phyloP scores from a whole-genome alignment of 1,140 invertebrate genomes.

The Caenorhabditis brenneri region DNA sequence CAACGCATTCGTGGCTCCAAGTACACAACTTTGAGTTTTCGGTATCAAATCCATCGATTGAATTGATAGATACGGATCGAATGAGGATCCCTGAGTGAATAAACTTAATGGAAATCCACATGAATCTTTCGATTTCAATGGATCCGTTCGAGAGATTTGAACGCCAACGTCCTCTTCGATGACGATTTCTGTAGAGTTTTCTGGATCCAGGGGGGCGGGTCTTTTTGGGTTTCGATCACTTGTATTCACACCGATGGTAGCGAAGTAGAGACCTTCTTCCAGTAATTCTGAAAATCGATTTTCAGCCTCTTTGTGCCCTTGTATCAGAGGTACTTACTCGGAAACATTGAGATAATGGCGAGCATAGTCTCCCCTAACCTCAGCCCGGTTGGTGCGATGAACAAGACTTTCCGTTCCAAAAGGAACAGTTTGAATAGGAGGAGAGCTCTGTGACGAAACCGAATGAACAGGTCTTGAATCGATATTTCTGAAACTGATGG shows the following conservation, averaged over 20 bases:
- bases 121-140: conserved; percentile 72
- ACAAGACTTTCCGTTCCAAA: conserved; percentile 88
- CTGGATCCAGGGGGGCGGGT: background rate
- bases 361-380: conserved; percentile 83
- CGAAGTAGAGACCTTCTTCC: conserved; percentile 80
- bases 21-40: conserved; percentile 88
- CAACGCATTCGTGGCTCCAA: conserved; percentile 94
- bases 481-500: conserved; percentile 78
- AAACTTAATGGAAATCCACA: conserved; percentile 87
- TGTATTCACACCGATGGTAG: conserved; percentile 49
- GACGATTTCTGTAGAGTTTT: background rate
- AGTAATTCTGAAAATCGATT: conserved; percentile 73
- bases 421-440: conserved; percentile 90
- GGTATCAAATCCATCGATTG: conserved; percentile 90
- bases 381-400: conserved; percentile 87
- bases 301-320: background rate
- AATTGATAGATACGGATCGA: conserved; percentile 92
- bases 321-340: conserved; percentile 78
- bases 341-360: conserved; percentile 86
- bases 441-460: conserved; percentile 89
- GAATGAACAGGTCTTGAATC: conserved; percentile 80
- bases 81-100: conserved; percentile 88
- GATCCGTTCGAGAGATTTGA: conserved; percentile 45
- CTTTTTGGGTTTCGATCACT: conserved; percentile 52
- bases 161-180: conserved; percentile 41